Evolutionary conservation across 2,797 vertebrate genomes (phyloP), one percentile per base, ranked within the genome.

Genomic region (Argyrosomus regius): DNA sequence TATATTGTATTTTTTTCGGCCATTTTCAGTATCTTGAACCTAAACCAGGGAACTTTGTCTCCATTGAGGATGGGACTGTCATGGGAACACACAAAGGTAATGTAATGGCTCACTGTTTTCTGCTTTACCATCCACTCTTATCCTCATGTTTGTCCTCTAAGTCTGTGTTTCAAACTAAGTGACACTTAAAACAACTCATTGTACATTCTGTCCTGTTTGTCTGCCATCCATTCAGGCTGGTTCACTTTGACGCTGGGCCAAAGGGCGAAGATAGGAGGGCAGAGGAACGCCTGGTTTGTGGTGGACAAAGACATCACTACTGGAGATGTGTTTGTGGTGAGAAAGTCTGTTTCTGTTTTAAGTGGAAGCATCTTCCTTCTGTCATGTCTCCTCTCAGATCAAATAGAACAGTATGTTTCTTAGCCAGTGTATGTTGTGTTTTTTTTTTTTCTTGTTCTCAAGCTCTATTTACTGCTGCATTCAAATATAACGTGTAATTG

Each of bases 241-340:
- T 99, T 99, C 90, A 97, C 98, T 13, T 92, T 97, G 75, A 99
- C 98, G 0, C 81, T 99, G 80, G 98, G 98, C 72, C 98, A 99
- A 90, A 96, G 97, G 79, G 97, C 98, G 7, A 95, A 91, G 26
- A 96, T 99, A 14, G 93, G 94, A 7, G 98, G 97, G 9, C 91
- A 95, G 83, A 95, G 20, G 53, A 94, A 97, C 5, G 89, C 97
- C 31, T 98, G 96, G 97, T 99, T 96, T 5, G 96, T 99, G 82
- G 98, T 97, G 83, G 98, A 99, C 85, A 99, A 99, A 95, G 97
- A 99, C 62, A 24, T 95, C 46, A 35, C 69, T 61, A 96, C 94
- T 18, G 95, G 97, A 24, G 96, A 98, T 1, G 93, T 99, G 75
- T 95, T 97, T 76, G 96, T 99, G 96, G 98, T 99, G 90, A 96